A percentile compares a stretch with the other conserved stretches of the same genome.
phyloP scores from a whole-genome alignment of 37 sponge, comb jelly and placozoan species.

The Ephydatia muelleri region DNA sequence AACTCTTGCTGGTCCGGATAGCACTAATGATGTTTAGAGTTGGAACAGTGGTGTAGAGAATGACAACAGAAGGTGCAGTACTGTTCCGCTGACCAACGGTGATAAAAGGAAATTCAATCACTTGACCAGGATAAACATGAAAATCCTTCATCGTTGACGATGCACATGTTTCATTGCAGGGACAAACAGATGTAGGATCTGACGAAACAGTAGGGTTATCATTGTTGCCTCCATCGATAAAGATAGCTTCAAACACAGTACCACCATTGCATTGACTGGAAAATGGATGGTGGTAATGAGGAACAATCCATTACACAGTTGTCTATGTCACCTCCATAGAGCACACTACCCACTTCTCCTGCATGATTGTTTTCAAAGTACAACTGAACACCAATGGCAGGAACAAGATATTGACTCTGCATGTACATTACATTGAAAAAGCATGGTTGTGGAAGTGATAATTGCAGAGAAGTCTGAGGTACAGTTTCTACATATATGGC shows the following conservation, averaged over 20 bases:
- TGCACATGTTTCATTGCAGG: neutral
- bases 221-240: neutral
- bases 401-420: too few relatives aligned
- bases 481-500: neutral
- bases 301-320: neutral
- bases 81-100: conserved; percentile 4
- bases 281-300: neutral
- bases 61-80: neutral
- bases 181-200: neutral
- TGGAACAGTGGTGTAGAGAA: neutral
- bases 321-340: conserved; percentile 25
- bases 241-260: conserved; percentile 1
- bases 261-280: neutral
- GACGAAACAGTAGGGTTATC: neutral
- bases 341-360: conserved; percentile 10
- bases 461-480: neutral
- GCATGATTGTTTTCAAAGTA: conserved; percentile 15
- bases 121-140: neutral
- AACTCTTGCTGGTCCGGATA: neutral
- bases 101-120: neutral
- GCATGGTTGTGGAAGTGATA: neutral
- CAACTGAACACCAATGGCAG: neutral
- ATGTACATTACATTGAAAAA: conserved; percentile 8
- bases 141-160: neutral
- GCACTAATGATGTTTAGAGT: neutral